Base-by-base conservation (phyloP, 1,140 invertebrate genomes). In the Tetragnatha versicolor region DNA sequence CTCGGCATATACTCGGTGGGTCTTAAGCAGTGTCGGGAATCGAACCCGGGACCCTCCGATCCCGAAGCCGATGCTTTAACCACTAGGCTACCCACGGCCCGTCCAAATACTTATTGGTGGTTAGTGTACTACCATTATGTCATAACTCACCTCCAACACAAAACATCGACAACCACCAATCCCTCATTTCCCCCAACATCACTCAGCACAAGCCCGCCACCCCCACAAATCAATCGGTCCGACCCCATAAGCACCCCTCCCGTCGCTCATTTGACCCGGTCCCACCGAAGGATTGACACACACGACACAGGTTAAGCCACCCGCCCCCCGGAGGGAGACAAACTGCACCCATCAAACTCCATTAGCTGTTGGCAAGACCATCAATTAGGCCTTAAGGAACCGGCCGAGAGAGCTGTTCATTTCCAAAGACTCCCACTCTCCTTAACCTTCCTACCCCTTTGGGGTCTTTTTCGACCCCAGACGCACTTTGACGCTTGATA, bases 331-430 rank as follows among this genome's bases (percentile, higher is more conserved):
- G 60, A 63, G 35, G 35, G 22, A 39, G 60, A 63, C 20, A 63
- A 63, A 63, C 39, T 31, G 22, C n/a, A 35, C 3, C 31, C 60
- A 63, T 63, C 60, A 63, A 63, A 63, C 60, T 63, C 60, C 60
- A 63, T 63, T 63, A 63, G 60, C 14, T 20, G 31, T 35, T 63
- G 31, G 39, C 35, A 37, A 35, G 31, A 14, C 60, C 35, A 63
- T 63, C 60, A 63, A 63, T 63, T 63, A 63, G 60, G 33, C 4
- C 12, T n/a, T 35, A 25, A 12, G 33, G 20, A 29, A 35, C 33
- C 60, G 17, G 31, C 35, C 60, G 14, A 22, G 60, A 20, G 22
- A 20, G 35, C 35, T 25, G 31, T 22, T 63, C 60, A n/a, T 63
- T 63, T 37, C 25, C n/a, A 63, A 63, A 6, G 33, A 2, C 20